A percentile compares a stretch with the other conserved stretches of the same genome.
These are phyloP conservation scores for Aphrophora alni DNA, from an alignment of 2,888 invertebrate genomes.

Conservation along the genomic window DNA sequence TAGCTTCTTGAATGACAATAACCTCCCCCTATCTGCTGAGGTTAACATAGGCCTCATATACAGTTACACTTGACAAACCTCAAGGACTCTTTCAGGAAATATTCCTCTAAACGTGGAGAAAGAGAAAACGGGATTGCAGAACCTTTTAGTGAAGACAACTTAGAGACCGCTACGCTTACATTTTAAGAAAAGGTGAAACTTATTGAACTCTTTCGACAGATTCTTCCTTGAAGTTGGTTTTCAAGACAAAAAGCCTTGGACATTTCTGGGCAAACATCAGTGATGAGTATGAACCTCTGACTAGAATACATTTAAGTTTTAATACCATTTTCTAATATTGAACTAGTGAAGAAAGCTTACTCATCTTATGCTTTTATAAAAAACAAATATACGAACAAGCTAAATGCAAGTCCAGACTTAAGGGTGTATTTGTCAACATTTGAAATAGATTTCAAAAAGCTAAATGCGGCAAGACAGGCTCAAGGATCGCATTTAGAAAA, in stretches of 20 bases:
- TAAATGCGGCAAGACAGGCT: too few relatives aligned
- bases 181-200: not conserved
- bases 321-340: conserved; percentile 2
- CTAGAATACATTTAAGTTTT: not conserved
- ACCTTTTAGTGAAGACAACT: conserved; percentile 13
- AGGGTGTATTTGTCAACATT: too few relatives aligned
- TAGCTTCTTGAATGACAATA: too few relatives aligned
- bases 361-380: not conserved
- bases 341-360: conserved; percentile 7
- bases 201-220: conserved; percentile 10
- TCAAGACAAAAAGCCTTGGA: conserved; percentile 5
- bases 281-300: not conserved
- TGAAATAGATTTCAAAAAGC: too few relatives aligned
- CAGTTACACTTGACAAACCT: too few relatives aligned
- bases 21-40: too few relatives aligned
- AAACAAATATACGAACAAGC: too few relatives aligned
- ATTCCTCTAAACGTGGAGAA: not conserved
- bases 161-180: not conserved
- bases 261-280: not conserved
- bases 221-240: not conserved
- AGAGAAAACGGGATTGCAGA: conserved; percentile 12
- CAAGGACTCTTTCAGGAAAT: too few relatives aligned
- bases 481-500: too few relatives aligned
- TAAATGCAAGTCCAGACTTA: too few relatives aligned
- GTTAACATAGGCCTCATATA: too few relatives aligned